Conservation (phyloP, 1,140 invertebrate species). For the Cryptotermes secundus region DNA sequence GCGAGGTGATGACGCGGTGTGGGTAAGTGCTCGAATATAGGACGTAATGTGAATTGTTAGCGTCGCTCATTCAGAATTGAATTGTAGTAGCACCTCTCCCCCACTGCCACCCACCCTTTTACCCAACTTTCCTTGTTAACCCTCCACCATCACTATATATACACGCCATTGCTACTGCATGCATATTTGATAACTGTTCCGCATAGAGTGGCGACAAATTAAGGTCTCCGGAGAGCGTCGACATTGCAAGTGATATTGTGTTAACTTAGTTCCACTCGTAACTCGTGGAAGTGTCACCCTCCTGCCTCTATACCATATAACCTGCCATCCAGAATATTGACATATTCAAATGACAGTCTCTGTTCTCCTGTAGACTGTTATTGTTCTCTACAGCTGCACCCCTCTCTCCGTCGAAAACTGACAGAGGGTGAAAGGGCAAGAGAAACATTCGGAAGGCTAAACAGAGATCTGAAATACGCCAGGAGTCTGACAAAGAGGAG, state of each 20-base stretch:
- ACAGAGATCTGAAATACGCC: too few species aligned
- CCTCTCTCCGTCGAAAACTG: background rate
- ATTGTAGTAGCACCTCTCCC: background rate
- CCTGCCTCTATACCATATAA: background rate
- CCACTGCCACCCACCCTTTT: background rate
- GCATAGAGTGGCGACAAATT: conserved; percentile 25
- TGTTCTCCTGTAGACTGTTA: conserved; percentile 21
- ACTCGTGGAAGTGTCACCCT: background rate
- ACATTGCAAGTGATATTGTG: conserved; percentile 29
- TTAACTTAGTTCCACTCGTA: conserved; percentile 28
- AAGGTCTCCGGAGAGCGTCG: conserved; percentile 23
- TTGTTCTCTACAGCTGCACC: conserved; percentile 2
- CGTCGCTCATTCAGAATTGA: conserved; percentile 18
- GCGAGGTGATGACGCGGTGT: background rate
- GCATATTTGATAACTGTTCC: conserved; percentile 26
- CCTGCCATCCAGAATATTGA: conserved; percentile 25
- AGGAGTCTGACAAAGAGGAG: too few species aligned
- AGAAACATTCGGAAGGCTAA: background rate
- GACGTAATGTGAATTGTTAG: background rate
- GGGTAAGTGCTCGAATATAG: conserved; percentile 1
- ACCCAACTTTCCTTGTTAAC: conserved; percentile 16
- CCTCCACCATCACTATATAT: conserved; percentile 1
- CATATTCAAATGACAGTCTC: conserved; percentile 28
- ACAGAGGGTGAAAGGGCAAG: conserved; percentile 4
- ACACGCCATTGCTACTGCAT: conserved; percentile 20